Conservation (phyloP, 2,113 vertebrate species). For the Abramis brama region DNA sequence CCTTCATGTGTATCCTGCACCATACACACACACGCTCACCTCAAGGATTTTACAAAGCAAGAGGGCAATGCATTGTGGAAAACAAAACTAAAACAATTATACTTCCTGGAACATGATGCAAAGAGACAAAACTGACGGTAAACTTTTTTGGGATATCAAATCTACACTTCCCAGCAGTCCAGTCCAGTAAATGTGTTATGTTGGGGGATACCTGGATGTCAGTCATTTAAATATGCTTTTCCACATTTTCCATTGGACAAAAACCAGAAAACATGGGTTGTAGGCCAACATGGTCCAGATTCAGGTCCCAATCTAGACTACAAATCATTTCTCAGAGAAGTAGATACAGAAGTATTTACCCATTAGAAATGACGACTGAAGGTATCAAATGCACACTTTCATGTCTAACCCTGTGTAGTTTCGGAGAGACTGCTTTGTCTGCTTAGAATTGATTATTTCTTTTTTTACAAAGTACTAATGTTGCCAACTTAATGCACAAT, state of each 20-base stretch:
- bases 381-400: background rate
- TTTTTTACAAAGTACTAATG: background rate
- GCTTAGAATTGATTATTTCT: background rate
- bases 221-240: background rate
- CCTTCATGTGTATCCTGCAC: constrained; percentile 9
- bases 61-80: constrained; percentile 15
- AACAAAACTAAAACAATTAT: background rate
- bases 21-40: constrained; percentile 23
- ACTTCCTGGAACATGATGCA: background rate
- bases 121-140: background rate
- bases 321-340: background rate
- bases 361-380: background rate
- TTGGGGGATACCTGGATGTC: background rate
- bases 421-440: background rate
- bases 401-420: background rate
- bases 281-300: background rate
- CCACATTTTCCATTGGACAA: background rate
- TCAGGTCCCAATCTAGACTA: background rate
- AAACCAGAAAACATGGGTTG: background rate
- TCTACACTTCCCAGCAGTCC: background rate
- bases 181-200: background rate
- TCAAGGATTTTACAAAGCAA: constrained; percentile 27
- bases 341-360: background rate
- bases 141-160: background rate
- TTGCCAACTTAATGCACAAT: background rate